These are phyloP conservation scores for Fragum whitleyi DNA, from an alignment of 2,888 invertebrate species.

Conservation along the genomic window DNA sequence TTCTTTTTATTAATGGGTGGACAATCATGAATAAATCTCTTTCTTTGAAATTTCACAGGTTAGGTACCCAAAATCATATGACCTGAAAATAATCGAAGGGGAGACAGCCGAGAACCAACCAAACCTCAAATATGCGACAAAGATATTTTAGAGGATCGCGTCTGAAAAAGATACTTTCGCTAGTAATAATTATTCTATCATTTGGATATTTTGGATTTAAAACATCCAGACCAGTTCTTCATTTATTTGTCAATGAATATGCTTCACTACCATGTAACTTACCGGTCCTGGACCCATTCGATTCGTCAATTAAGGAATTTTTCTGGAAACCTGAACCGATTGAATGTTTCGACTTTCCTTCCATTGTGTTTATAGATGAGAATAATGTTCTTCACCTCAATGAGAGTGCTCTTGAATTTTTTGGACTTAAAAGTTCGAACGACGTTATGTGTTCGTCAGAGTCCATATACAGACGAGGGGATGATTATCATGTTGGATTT, in stretches of 20 bases:
- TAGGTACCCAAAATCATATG: no score
- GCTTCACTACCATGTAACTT: conserved; percentile 13
- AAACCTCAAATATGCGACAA: no score
- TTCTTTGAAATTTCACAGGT: no score
- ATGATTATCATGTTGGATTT: conserved; percentile 34
- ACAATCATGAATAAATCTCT: no score
- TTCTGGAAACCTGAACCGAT: conserved; percentile 37
- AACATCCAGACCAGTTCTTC: conserved; percentile 16
- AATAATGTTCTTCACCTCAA: conserved; percentile 4
- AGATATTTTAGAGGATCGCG: no score
- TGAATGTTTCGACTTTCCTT: conserved; percentile 21
- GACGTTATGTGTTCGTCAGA: not conserved
- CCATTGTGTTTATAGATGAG: conserved; percentile 20
- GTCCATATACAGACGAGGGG: not conserved
- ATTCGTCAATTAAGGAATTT: conserved; percentile 30
- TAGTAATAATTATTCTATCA: no score
- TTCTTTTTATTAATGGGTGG: no score
- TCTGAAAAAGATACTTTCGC: no score
- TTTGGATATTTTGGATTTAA: conserved; percentile 1
- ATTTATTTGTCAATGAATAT: conserved; percentile 5
- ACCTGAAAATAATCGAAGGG: no score
- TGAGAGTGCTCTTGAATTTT: not conserved
- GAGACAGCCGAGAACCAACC: no score
- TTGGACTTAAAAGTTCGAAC: not conserved
- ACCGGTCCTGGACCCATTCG: conserved; percentile 40